Conservation (phyloP, 2,113 vertebrate species). For the Peromyscus polionotus region DNA sequence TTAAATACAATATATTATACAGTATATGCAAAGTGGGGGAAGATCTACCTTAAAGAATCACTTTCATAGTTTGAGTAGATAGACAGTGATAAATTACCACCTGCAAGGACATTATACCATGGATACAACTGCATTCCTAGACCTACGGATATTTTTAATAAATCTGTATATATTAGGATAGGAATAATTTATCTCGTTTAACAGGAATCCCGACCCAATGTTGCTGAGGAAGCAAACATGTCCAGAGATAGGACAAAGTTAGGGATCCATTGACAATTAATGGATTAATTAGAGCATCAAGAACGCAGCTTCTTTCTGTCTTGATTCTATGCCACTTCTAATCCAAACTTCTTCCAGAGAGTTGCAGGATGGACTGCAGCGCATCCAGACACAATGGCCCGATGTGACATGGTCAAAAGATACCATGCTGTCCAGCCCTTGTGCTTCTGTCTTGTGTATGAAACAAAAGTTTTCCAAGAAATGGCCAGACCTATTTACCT, state of each 20-base stretch:
- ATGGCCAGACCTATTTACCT: neutral
- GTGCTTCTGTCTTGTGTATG: neutral
- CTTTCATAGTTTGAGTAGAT: neutral
- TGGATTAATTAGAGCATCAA: neutral
- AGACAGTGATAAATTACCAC: neutral
- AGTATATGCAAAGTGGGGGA: neutral
- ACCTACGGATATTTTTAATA: neutral
- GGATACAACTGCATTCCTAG: neutral
- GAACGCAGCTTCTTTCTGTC: neutral
- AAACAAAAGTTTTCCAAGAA: neutral
- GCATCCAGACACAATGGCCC: neutral
- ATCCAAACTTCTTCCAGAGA: neutral
- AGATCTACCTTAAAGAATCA: neutral
- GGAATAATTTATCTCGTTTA: neutral
- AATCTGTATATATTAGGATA: too few species aligned
- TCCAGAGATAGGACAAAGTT: neutral
- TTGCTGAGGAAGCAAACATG: neutral
- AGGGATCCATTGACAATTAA: neutral
- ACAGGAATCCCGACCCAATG: neutral
- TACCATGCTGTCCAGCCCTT: neutral
- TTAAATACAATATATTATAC: neutral
- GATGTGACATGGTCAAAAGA: neutral
- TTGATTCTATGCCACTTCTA: neutral
- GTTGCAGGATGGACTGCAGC: neutral
- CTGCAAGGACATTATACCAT: neutral